Evolutionary conservation across 2,888 invertebrate genomes (phyloP), one percentile per base, ranked within the genome.

Genomic region (Seira musarum): DNA sequence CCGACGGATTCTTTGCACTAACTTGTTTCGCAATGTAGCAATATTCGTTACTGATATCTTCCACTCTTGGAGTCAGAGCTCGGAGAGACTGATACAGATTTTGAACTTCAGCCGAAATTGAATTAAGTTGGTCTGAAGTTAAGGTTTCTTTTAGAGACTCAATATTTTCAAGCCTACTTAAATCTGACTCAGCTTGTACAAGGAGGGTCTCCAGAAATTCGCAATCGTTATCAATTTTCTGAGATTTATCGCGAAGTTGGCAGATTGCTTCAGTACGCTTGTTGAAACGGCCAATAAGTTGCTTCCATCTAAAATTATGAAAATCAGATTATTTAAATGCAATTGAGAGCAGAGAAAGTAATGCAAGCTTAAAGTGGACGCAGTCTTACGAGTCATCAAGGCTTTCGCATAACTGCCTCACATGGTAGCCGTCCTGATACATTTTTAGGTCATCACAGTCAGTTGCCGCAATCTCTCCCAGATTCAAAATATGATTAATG

Each of bases 401-500:
- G 61, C 73, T 76, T 63, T 83, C 83, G 17, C 84, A 79, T 17
- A 67, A 74, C 19, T 83, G 77, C 46, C 85, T 69, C 21, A 85
- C 75, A 25, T 72, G 78, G 68, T 66, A 69, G 1, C 85, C 82
- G 72, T 85, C 85, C 46, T 81, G 75, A 49, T 70, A 82, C 79
- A 86, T 82, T 79, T 80, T 82, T 22, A 86, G 68, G 30, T 83
- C 85, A 81, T 85, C 85, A 84, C 84, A 85, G 74, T 85, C 85
- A 46, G 80, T 82, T 0, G 82, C 83, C 25, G 83, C 81, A n/a
- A 85, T 91, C 87, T 95, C 94, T 87, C 95, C 94, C 17, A 94
- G 91, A 87, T 94, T 95, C 1, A 96, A 89, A 0, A 95, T 92
- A 87, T 95, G 94, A 0, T 93, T 93, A 2, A 96, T 92, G 86